Base-by-base conservation (phyloP, 2,113 vertebrate genomes). In the Plecturocebus donacophilus region DNA sequence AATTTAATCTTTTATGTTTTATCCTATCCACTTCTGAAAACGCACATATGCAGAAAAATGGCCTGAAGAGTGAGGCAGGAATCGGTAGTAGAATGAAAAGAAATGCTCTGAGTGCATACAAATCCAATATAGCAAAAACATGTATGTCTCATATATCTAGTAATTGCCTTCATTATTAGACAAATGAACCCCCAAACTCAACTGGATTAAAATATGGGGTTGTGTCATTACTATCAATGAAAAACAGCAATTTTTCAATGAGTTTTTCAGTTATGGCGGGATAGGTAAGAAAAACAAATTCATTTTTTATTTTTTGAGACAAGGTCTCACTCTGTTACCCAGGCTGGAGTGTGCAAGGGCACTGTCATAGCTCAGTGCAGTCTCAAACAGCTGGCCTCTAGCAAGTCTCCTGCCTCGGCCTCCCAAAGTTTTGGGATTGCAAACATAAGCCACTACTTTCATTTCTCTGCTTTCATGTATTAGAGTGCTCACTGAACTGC, bases 21-120 rank as follows among this genome's bases (percentile, higher is more conserved):
- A 80, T 25, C 70, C 70, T 77, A 30, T 27, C 52, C 32, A 54
- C 47, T 94, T 91, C 76, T 87, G 45, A 93, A 92, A 87, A 94
- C 38, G 75, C 49, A 94, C 89, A 80, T 5, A 81, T 49, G 45
- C 40, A 87, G 42, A 42, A 89, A 95, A 87, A 86, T 27, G 52
- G 54, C 40, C 40, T 66, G 20, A 92, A 47, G 32, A 49, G 52
- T 40, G 35, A 83, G 82, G 68, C 52, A 61, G 42, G 49, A 77
- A 2, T 79, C 56, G 66, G 6, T 16, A 27, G 49, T 6, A 92
- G 40, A 66, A 81, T 32, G 25, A 91, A 87, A 71, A 90, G 42
- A 90, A 94, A 75, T 16, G 80, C 4, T 79, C 54, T n/a, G 40
- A n/a, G 21, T 76, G 79, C 52, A 75, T 27, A 52, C 25, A 91